Base-by-base conservation (phyloP, 35 echinoderm and acorn worm species). In the Acanthaster planci region DNA sequence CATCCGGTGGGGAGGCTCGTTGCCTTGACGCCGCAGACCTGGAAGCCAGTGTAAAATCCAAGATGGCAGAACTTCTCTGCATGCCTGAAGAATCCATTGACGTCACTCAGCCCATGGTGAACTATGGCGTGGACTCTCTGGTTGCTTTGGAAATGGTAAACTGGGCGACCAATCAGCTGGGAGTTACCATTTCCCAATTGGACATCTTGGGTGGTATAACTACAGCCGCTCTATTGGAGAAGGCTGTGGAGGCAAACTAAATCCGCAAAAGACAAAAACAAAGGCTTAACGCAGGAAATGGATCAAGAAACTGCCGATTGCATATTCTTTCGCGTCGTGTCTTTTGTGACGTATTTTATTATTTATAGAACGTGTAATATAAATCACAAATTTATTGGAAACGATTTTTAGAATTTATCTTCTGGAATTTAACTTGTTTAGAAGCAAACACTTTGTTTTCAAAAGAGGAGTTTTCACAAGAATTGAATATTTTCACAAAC, bases 111-210 rank as follows among this genome's bases (percentile, higher is more conserved):
- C 94, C 94, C 3, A 97, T 97, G 95, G 93, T 97, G 56, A 93
- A 93, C 88, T 93, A 93, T 76, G 95, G 91, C 6, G 92, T 97
- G 76, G 95, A 97, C 51, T 97, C 95, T 29, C 82, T 97, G 80
- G 91, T 97, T 91, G 92, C 95, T 23, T 81, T 97, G 18, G 95
- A 97, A 78, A 93, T 97, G 95, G 95, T 97, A 7, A 93, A 84
- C 30, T 97, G 95, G 95, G 95, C 91, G 21, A 93, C 86, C 23
- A 86, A 84, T 64, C 90, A 97, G 77, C 91, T 93, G 60, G 86
- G 85, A 37, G 91, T 97, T 36, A 86, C 91, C 76, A 93, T 97
- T 14, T 93, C 95, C 9, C 95, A 93, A 60, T 77, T 93, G 34
- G 95, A 97, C 59, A 97, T 97, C 72, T 64, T 97, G 5, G 95